These are phyloP conservation scores for Pteria penguin DNA, from an alignment of 2,888 invertebrate species.

Conservation along the genomic window DNA sequence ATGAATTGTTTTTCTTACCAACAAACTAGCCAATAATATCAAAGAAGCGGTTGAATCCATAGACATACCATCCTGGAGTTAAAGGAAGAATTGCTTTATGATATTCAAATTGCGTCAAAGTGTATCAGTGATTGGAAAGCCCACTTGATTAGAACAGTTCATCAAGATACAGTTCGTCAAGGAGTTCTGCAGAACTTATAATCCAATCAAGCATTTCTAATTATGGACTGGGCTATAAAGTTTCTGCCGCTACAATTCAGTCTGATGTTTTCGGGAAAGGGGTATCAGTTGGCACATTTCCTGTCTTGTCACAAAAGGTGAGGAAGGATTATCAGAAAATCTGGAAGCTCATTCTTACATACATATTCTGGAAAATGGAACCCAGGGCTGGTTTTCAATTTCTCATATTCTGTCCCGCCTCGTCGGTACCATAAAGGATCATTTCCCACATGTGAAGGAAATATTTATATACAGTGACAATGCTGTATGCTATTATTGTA, in stretches of 20 bases:
- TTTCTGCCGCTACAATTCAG: constrained; percentile 7
- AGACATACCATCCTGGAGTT: neutral
- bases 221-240: constrained; percentile 14
- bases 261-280: neutral
- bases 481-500: neutral
- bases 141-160: constrained; percentile 6
- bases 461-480: neutral
- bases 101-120: neutral
- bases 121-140: neutral
- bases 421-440: neutral
- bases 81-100: neutral
- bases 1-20: neutral
- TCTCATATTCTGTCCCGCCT: neutral
- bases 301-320: neutral
- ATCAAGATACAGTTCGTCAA: constrained; percentile 2
- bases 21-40: neutral
- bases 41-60: neutral
- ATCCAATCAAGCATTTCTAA: neutral
- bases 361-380: constrained; percentile 1
- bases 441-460: neutral
- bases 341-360: neutral
- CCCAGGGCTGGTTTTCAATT: constrained; percentile 4
- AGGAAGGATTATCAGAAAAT: neutral
- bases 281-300: constrained; percentile 17
- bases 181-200: neutral